Conservation (phyloP, 2,797 vertebrate species). For the Channallabes apus region DNA sequence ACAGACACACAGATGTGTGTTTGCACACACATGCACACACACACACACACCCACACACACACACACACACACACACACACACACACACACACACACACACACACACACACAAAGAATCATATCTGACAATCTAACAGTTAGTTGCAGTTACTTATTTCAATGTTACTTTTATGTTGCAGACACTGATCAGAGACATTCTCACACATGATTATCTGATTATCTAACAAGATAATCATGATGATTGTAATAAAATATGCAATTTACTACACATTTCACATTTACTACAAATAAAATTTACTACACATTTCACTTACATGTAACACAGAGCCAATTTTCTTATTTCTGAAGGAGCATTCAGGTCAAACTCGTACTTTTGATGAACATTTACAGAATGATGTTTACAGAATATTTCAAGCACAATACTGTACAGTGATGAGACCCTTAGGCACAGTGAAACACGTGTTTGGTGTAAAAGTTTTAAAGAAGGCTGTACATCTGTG, state of each 20-base stretch:
- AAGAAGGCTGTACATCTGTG: too few relatives aligned
- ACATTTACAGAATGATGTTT: too few relatives aligned
- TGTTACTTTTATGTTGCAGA: background rate
- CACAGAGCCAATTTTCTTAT: background rate
- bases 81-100: background rate
- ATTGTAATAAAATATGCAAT: background rate
- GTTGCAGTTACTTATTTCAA: background rate
- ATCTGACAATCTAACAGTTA: background rate
- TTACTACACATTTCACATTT: background rate
- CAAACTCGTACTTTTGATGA: too few relatives aligned
- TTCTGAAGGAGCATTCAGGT: too few relatives aligned
- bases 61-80: background rate
- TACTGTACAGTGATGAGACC: too few relatives aligned
- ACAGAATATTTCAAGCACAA: too few relatives aligned
- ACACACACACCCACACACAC: background rate
- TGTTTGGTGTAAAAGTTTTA: too few relatives aligned
- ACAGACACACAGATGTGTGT: slow-evolving; percentile 33
- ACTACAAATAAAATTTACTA: background rate
- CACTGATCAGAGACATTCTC: background rate
- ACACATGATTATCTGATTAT: background rate
- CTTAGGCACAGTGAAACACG: too few relatives aligned
- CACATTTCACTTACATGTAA: background rate
- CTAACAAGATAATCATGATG: background rate
- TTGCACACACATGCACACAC: background rate
- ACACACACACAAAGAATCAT: background rate